Conservation (phyloP, 2,797 vertebrate genomes). For the Rhinichthys osculus region DNA sequence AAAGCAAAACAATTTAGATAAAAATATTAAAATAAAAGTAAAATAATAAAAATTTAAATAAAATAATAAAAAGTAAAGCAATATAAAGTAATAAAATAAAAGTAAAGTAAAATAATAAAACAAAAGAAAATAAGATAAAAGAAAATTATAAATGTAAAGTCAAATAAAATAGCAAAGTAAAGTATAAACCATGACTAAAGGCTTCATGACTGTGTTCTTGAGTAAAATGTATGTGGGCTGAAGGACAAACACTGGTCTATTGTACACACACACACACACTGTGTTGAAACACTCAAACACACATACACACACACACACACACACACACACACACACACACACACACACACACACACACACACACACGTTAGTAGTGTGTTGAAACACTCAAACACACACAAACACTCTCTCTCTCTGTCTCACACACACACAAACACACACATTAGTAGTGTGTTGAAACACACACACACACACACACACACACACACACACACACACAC, state of each 20-base stretch:
- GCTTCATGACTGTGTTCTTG: background rate
- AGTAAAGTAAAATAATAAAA: background rate
- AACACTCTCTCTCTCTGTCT: no score
- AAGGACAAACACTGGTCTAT: conserved; percentile 1
- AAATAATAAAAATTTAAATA: background rate
- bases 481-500: no score
- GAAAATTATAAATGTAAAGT: no score
- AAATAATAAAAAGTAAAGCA: background rate
- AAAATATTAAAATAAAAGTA: no score
- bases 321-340: no score
- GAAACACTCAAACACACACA: no score
- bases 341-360: no score
- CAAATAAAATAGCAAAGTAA: background rate
- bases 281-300: background rate
- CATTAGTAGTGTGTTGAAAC: no score
- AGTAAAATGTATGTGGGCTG: background rate
- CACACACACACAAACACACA: no score
- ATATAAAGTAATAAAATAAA: background rate
- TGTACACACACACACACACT: conserved; percentile 4
- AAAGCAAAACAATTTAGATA: background rate
- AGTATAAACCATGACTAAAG: background rate
- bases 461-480: background rate
- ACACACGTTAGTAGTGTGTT: no score
- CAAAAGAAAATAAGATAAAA: no score
- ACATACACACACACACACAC: no score